Evolutionary conservation across 2,888 invertebrate species (phyloP).

Genomic region (Campoplex capitator): DNA sequence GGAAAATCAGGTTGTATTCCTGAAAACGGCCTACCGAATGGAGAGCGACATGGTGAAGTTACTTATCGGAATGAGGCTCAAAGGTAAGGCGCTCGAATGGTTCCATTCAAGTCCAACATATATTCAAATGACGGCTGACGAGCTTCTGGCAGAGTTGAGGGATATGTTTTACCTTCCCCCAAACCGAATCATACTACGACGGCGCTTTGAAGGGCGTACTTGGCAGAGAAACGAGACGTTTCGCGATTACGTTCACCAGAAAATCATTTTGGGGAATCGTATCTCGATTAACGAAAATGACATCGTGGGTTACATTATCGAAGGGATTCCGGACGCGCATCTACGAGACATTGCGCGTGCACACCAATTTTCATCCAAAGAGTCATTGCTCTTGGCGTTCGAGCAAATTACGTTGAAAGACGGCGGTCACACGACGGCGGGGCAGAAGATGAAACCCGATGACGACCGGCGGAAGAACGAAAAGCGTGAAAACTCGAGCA

Average conservation of each 20-base stretch:
- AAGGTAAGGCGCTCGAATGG: slow-evolving; percentile 48
- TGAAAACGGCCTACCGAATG: slow-evolving; percentile 17
- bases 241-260: slow-evolving; percentile 12
- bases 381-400: neutral
- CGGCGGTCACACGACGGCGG: neutral
- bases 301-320: slow-evolving; percentile 18
- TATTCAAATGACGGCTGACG: neutral
- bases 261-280: slow-evolving; percentile 16
- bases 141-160: neutral
- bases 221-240: slow-evolving; percentile 9
- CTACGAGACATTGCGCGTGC: slow-evolving; percentile 8
- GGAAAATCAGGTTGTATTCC: slow-evolving; percentile 45
- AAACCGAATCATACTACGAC: neutral
- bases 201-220: neutral
- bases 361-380: slow-evolving; percentile 3
- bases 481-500: neutral
- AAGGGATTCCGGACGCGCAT: slow-evolving; percentile 9
- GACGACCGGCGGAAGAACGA: neutral
- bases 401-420: neutral
- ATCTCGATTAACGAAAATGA: slow-evolving; percentile 3
- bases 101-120: slow-evolving; percentile 38
- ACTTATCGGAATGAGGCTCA: slow-evolving; percentile 19
- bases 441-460: neutral
- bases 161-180: slow-evolving; percentile 52
- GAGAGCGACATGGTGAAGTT: neutral